Base-by-base conservation (phyloP, 1,140 invertebrate genomes). In the Cyclargus thomasi region DNA sequence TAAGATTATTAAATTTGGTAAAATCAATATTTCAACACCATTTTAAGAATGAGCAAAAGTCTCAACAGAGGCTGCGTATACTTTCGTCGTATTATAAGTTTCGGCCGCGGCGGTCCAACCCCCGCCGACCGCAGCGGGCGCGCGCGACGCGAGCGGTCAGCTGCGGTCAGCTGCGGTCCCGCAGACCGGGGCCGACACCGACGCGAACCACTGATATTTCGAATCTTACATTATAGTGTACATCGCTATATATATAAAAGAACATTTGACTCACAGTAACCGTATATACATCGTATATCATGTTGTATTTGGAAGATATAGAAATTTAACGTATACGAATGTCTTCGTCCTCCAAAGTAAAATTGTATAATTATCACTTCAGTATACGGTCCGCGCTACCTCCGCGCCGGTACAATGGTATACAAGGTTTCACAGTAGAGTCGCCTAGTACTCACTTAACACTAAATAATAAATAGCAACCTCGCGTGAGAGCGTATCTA, bases 1-100 rank as follows among this genome's bases (percentile, higher is more conserved):
- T 91, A 91, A 91, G 88, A 90, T 88, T 90, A 91, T 88, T 88
- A 85, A 88, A 91, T 91, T 91, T 91, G 88, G 90, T 91, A 91
- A 91, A 91, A 91, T 90, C 85, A 91, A 90, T 91, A 87, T 88
- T 88, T 59, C 79, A 88, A 90, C 87, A 90, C 85, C 80, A 79
- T 80, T 87, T 85, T 82, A 90, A 88, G 88, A 86, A 90, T 91
- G 90, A 91, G 90, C 90, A 91, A 91, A 90, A 86, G 55, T 77
- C 89, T 88, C 87, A 83, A 90, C 90, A 86, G 89, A 89, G 86
- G 81, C 89, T 90, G 90, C 90, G 90, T 91, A 91, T 91, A 91
- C 90, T 90, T n/a, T 87, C n/a, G 62, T 73, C 79, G 81, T 88
- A 66, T 90, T 88, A 79, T 83, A 81, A 87, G 88, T 87, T 85